A percentile compares a stretch with the other conserved stretches of the same genome.
These are phyloP conservation scores for Bovichtus variegatus DNA, from an alignment of 2,797 vertebrate species.

Conservation along the genomic window DNA sequence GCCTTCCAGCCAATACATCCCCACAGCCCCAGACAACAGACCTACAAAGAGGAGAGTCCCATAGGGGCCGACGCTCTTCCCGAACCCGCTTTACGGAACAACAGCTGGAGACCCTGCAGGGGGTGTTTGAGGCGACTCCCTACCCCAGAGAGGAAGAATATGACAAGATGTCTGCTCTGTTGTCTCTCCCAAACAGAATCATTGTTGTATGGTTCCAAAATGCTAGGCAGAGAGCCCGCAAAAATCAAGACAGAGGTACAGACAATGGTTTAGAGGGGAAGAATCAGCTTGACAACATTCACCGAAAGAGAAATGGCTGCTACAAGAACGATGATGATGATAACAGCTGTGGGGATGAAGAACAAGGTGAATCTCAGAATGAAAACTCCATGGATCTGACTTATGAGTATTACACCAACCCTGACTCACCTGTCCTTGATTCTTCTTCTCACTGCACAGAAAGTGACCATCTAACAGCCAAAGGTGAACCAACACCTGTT, in stretches of 20 bases:
- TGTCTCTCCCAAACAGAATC: constrained; percentile 94
- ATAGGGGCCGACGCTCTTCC: constrained; percentile 93
- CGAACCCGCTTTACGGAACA: constrained; percentile 97
- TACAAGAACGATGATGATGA: constrained; percentile 90
- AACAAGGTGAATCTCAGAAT: constrained; percentile 91
- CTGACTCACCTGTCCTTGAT: constrained; percentile 87
- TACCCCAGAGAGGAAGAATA: constrained; percentile 99
- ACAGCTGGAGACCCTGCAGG: constrained; percentile 94
- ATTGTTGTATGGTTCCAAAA: constrained; percentile 99
- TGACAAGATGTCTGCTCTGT: constrained; percentile 92
- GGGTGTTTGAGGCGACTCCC: constrained; percentile 97
- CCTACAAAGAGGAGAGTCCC: constrained; percentile 89
- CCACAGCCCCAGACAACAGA: constrained; percentile 82
- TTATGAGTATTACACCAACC: constrained; percentile 90
- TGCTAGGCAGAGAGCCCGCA: constrained; percentile 96
- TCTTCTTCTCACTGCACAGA: constrained; percentile 60
- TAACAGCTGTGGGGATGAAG: constrained; percentile 81
- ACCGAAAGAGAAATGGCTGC: constrained; percentile 91
- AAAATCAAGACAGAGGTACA: constrained; percentile 89
- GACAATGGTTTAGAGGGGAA: constrained; percentile 72
- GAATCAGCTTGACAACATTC: constrained; percentile 85
- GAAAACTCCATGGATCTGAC: constrained; percentile 96
- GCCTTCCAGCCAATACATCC: constrained; percentile 53
- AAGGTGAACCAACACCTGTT: constrained; percentile 55
- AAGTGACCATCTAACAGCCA: constrained; percentile 50